Evolutionary conservation across 35 echinoderm and acorn worm genomes (phyloP), one percentile per base, ranked within the genome.

Genomic region (Lytechinus pictus): DNA sequence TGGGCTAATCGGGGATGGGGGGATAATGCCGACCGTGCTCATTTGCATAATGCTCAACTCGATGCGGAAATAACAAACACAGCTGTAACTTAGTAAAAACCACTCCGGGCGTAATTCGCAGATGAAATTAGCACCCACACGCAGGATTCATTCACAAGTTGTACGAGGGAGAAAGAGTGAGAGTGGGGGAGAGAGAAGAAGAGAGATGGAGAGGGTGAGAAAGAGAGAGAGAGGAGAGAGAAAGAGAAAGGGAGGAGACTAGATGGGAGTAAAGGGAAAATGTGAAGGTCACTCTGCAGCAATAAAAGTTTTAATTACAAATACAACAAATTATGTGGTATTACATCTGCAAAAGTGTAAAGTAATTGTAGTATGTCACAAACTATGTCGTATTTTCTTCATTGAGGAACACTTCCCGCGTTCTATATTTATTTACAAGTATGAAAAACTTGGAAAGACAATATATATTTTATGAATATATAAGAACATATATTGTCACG

Each of bases 21-120:
- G 16, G 61, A 71, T 71, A 71, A 71, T 4, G 61, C 61, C 61
- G 55, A 54, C 53, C 91, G 10, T 21, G 11, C 91, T 93, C 91
- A 93, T 93, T 93, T 93, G 91, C 91, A 93, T 93, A 93, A 27
- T 9, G 91, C 54, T 93, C 9, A 19, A 11, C 91, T 57, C 28
- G 9, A 53, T 51, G 52, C 52, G 10, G 24, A 29, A 27, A 14
- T 54, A 16, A 93, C 54, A 93, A 93, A 93, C 53, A 56, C 91
- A 93, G 91, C 91, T 93, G 91, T 28, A 53, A 89, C 87, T 10
- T 19, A 33, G 52, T 52, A 89, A 27, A 89, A 89, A 89, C 87
- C 9, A 89, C 61, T 71, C 61, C 16, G 16, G 61, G 61, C 61
- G 24, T 71, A 71, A 71, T 71, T 71, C 61, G 5, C 61, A 71